Base-by-base conservation (phyloP, 2,888 invertebrate genomes). In the Dione juno region DNA sequence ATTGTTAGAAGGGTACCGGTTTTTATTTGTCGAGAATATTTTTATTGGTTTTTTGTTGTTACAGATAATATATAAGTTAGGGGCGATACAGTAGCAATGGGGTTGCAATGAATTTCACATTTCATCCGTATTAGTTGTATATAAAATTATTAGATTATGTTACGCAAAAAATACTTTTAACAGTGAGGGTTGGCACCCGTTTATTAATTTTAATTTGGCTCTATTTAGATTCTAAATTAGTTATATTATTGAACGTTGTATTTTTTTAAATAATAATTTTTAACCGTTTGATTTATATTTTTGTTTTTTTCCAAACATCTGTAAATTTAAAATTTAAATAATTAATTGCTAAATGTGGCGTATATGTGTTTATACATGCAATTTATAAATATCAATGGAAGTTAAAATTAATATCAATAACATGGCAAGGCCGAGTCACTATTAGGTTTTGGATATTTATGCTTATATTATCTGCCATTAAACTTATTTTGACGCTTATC, bases 41-140 rank as follows among this genome's bases (percentile, higher is more conserved):
- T 85, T 84, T 83, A 84, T 82, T 86, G 75, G 67, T 82, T 85
- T 82, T 85, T 88, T 89, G 88, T 90, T 90, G 88, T 87, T 85
- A 84, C 78, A 81, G 82, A 88, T 89, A 90, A 90, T 90, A 84
- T 86, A 80, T 82, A 83, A 81, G 75, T 77, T 77, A 77, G 79
- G 81, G 81, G 79, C 59, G 57, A 50, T 65, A 70, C 71, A 67
- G 75, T 74, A 69, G 74, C 70, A 43, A 67, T 63, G 61, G 69
- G 66, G 63, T 37, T 50, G 37, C 35, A 37, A 16, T 50, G 19
- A 50, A 37, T 37, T 40, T 6, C 37, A 37, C 35, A 64, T 48
- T 53, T 54, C 64, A 50, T 13, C 16, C 45, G 16, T 50, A 21
- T 61, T n/a, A 43, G 14, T 28, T 43, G n/a, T 21, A 43, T 61